Percentiles rank a stretch among this genome's conserved stretches.
phyloP scores from a whole-genome alignment of 2,113 vertebrate genomes.

The Rhabdornis inornatus region DNA sequence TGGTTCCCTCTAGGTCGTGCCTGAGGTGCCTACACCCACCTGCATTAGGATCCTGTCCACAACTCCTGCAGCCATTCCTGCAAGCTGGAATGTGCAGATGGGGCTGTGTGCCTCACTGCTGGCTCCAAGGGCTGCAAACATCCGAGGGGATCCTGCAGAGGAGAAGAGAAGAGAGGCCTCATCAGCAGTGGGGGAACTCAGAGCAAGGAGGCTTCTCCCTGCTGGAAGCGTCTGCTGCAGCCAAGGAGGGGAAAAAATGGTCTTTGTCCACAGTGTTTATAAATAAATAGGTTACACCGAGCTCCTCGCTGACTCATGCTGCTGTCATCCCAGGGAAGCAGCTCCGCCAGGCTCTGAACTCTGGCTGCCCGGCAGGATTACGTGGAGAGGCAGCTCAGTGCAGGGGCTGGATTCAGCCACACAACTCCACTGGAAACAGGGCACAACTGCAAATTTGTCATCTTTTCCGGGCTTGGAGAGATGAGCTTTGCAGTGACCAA shows the following conservation, averaged over 20 bases:
- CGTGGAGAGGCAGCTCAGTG: background rate
- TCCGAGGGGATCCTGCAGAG: background rate
- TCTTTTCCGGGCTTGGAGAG: background rate
- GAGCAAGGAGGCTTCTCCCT: background rate
- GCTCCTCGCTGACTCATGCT: background rate
- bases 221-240: background rate
- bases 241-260: background rate
- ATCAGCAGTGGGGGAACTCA: background rate
- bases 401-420: background rate
- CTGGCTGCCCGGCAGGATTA: background rate
- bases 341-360: background rate
- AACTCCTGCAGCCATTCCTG: background rate
- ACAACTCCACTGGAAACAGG: background rate
- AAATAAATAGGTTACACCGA: slow-evolving; percentile 13
- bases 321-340: background rate
- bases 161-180: background rate
- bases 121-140: background rate
- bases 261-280: background rate
- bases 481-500: background rate
- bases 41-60: background rate
- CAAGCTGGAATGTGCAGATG: background rate
- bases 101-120: accelerated
- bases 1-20: background rate
- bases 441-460: background rate
- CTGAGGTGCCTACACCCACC: accelerated